Percentiles rank a stretch among this genome's conserved stretches.
phyloP scores from a whole-genome alignment of 2,888 invertebrate species.

The Cabera pusaria region DNA sequence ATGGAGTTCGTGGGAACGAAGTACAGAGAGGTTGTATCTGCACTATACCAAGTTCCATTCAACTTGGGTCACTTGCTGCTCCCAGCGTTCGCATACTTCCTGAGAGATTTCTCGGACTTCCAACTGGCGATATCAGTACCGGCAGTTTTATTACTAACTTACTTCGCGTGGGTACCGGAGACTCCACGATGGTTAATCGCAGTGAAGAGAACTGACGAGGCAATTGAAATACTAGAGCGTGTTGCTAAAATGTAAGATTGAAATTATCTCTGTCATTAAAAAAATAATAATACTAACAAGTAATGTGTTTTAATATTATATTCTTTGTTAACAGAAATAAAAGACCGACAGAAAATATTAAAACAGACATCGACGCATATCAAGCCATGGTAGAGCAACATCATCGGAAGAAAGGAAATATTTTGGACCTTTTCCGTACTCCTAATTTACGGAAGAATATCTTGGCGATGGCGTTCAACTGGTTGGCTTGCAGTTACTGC shows the following conservation, averaged over 20 bases:
- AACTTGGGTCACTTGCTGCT: conserved; percentile 87
- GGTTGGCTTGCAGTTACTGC: conserved; percentile 91
- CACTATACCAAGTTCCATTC: conserved; percentile 87
- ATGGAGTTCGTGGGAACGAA: conserved; percentile 87
- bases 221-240: conserved; percentile 85
- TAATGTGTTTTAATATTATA: background rate
- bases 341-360: conserved; percentile 70
- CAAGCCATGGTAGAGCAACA: conserved; percentile 52
- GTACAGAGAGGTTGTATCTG: conserved; percentile 81
- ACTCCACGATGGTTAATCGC: conserved; percentile 92
- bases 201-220: conserved; percentile 86
- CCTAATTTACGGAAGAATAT: conserved; percentile 88
- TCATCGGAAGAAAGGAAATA: conserved; percentile 72
- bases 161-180: conserved; percentile 88
- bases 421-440: conserved; percentile 88
- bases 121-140: conserved; percentile 87
- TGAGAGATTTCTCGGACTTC: conserved; percentile 85
- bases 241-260: conserved; percentile 82
- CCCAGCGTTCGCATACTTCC: conserved; percentile 84
- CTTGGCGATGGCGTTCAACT: conserved; percentile 88
- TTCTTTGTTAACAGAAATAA: conserved; percentile 65
- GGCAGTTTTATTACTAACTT: conserved; percentile 82
- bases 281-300: too few relatives aligned
- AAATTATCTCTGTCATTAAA: conserved; percentile 5
- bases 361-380: conserved; percentile 61